Evolutionary conservation across 2,113 vertebrate species (phyloP), one percentile per base, ranked within the genome.

Genomic region (Phrynocephalus versicolor): DNA sequence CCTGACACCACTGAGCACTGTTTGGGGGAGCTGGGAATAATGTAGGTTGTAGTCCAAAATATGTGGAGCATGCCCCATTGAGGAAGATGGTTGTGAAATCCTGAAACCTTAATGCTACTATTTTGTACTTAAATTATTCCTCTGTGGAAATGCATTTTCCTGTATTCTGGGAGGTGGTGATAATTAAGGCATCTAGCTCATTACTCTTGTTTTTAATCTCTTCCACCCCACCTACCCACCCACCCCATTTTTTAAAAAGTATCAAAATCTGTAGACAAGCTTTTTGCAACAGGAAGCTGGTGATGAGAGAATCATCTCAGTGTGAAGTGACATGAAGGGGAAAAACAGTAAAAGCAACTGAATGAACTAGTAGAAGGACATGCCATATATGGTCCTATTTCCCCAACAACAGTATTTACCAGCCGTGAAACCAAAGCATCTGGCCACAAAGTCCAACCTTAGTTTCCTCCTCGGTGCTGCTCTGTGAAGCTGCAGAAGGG

Each of bases 401-500:
- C 84, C 90, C 81, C 75, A 81, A 85, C n/a, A n/a, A n/a, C 1
- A 12, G 83, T 6, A 84, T 90, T 57, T 82, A 14, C 45, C 60
- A 41, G 88, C 76, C 41, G 81, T 83, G 86, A 90, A 90, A 91
- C 88, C 30, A 51, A 88, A 84, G 51, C 74, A 4, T 82, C 51
- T 23, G 75, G 91, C 89, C 84, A 57, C 81, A 83, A 81, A 84
- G 93, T 91, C 92, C 91, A 93, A 92, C 91, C 88, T 27, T 89
- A 65, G 76, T 77, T 69, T 79, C 91, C 92, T 85, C 71, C 92
- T 88, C 86, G 89, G 85, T 86, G 88, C 93, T 84, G 92, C 95
- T 93, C 87, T 57, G 81, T 93, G 96, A 96, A 95, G 95, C 95
- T 91, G 92, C 77, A 83, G 91, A 87, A 91, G 89, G 90, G 88